Percentiles rank a stretch among this genome's conserved stretches.
phyloP scores from a whole-genome alignment of 2,888 invertebrate genomes.

The Lasioglossum villosulum region DNA sequence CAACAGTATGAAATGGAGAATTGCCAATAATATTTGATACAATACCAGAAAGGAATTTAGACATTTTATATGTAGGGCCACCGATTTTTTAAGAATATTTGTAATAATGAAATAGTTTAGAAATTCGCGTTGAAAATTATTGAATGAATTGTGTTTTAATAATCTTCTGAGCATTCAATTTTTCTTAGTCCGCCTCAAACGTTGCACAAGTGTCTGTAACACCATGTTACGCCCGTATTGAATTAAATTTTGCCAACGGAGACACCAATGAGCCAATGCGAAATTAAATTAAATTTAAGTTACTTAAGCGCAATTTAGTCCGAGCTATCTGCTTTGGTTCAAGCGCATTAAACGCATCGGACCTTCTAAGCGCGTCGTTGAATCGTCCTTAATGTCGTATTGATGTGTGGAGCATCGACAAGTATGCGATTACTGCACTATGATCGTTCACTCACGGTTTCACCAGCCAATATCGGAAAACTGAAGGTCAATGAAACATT shows the following conservation, averaged over 20 bases:
- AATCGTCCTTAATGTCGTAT: slow-evolving; percentile 46
- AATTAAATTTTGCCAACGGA: slow-evolving; percentile 56
- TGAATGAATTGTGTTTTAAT: slow-evolving; percentile 24
- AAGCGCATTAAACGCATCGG: slow-evolving; percentile 56
- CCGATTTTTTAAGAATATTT: too few species aligned
- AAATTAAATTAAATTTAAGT: slow-evolving; percentile 62
- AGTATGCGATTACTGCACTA: neutral
- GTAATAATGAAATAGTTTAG: too few species aligned
- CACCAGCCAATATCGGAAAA: neutral
- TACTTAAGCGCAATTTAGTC: slow-evolving; percentile 61
- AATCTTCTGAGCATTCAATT: slow-evolving; percentile 22
- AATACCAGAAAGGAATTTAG: too few species aligned
- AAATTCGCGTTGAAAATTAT: too few species aligned
- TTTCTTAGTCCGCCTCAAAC: slow-evolving; percentile 27
- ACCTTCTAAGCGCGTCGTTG: slow-evolving; percentile 52
- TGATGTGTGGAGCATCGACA: slow-evolving; percentile 10
- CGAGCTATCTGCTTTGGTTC: slow-evolving; percentile 61
- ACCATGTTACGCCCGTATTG: slow-evolving; percentile 57
- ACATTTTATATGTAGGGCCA: too few species aligned
- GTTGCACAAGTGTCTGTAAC: slow-evolving; percentile 44
- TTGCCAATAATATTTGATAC: too few species aligned
- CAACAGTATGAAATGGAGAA: too few species aligned
- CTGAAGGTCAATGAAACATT: neutral
- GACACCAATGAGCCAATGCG: slow-evolving; percentile 60
- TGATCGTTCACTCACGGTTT: slow-evolving; percentile 8